phyloP scores from a whole-genome alignment of 2,888 invertebrate species.

The Folsomia manolachei region DNA sequence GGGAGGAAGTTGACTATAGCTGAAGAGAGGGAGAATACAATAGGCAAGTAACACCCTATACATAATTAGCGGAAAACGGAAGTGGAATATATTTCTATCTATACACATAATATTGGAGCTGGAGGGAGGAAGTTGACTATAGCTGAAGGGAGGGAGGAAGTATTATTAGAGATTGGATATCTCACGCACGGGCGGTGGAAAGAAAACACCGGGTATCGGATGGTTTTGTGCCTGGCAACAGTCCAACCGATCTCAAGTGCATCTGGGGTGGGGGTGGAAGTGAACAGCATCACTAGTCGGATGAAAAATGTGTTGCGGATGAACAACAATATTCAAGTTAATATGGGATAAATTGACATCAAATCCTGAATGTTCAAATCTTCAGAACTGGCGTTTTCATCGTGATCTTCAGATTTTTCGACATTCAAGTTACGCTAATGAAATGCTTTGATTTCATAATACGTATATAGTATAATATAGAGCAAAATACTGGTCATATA shows the following conservation, averaged over 20 bases:
- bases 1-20: too few relatives aligned
- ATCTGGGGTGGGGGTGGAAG: neutral
- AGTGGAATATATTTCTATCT: too few relatives aligned
- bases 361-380: too few relatives aligned
- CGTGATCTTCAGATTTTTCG: neutral
- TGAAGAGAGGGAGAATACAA: too few relatives aligned
- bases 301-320: neutral
- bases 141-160: too few relatives aligned
- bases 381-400: too few relatives aligned
- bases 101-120: neutral
- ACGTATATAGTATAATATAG: too few relatives aligned
- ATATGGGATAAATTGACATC: neutral
- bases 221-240: slow-evolving; percentile 15
- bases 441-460: too few relatives aligned
- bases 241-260: slow-evolving; percentile 12
- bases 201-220: neutral
- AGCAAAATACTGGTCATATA: too few relatives aligned
- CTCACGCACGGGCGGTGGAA: neutral
- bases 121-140: too few relatives aligned
- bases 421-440: neutral
- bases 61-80: too few relatives aligned
- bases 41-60: too few relatives aligned
- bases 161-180: neutral
- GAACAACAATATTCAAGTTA: neutral
- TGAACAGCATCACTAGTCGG: neutral